Base-by-base conservation (phyloP, 1,140 invertebrate species). In the Vollenhovia emeryi region DNA sequence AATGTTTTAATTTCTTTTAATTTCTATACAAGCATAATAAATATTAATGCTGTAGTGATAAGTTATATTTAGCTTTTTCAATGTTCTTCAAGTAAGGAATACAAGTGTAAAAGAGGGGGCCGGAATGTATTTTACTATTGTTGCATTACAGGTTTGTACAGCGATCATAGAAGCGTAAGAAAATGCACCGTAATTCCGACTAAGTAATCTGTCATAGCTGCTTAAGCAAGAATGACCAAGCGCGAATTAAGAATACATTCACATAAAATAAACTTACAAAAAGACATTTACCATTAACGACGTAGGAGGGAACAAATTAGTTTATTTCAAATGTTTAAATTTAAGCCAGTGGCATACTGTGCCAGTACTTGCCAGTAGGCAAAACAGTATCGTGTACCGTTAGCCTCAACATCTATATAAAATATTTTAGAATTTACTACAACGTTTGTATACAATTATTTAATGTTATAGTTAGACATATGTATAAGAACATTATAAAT, bases 221-320 rank as follows among this genome's bases (percentile, higher is more conserved):
- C n/a, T 71, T 71, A 71, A 33, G 18, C 60, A 50, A 71, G 27
- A 71, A 71, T 71, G 24, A n/a, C 45, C 43, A 48, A 43, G 43
- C 43, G 43, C 43, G 9, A 43, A 43, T 43, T 43, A 43, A 43
- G 11, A 43, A 43, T 43, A 43, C 43, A 13, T 43, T 43, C 13
- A 43, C 43, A 11, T 43, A 48, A 68, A 48, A 11, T 43, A 48
- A 68, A 48, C 15, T 30, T 48, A 15, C 7, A 27, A 43, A 68
- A 68, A 68, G 15, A 27, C 48, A 0, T 15, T 48, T 48, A 6
- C 24, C 13, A 48, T 45, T 27, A 68, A 18, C 36, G 27, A 48
- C 24, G 13, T 15, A 24, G 18, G 2, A 11, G 13, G 9, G 9
- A 48, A 27, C 15, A 48, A 27, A 27, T 9, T 45, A 24, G 40